phyloP scores from a whole-genome alignment of 2,113 vertebrate genomes.

The Mesembrinibis cayennensis region DNA sequence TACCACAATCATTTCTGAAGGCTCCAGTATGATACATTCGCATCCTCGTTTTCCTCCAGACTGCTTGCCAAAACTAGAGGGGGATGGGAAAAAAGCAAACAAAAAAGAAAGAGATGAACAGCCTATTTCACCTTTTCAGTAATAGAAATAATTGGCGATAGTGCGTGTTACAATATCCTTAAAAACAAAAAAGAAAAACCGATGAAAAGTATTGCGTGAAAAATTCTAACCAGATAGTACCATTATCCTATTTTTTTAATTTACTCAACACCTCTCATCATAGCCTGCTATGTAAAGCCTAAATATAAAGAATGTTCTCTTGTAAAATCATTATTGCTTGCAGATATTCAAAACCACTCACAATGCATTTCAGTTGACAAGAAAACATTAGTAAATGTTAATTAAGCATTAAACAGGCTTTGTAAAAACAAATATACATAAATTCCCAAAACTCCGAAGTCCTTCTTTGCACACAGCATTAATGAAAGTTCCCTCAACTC shows the following conservation, averaged over 20 bases:
- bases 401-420: background rate
- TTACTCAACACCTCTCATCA: background rate
- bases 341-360: background rate
- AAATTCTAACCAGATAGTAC: background rate
- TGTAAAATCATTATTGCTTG: background rate
- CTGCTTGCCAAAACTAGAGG: constrained; percentile 93
- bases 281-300: background rate
- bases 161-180: background rate
- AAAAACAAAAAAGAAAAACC: background rate
- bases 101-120: constrained; percentile 8
- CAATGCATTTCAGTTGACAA: background rate
- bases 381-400: background rate
- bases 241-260: background rate
- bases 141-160: background rate
- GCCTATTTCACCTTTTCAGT: constrained; percentile 40
- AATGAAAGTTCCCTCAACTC: background rate
- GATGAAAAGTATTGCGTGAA: background rate
- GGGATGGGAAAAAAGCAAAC: constrained; percentile 10
- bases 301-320: background rate
- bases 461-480: background rate
- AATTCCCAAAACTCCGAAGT: background rate
- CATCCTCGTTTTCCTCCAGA: constrained; percentile 94
- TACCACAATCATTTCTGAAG: constrained; percentile 99
- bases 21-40: constrained; percentile 95
- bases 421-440: background rate